phyloP scores from a whole-genome alignment of 92 coral and sea anemone genomes.

The Blastomussa wellsi region DNA sequence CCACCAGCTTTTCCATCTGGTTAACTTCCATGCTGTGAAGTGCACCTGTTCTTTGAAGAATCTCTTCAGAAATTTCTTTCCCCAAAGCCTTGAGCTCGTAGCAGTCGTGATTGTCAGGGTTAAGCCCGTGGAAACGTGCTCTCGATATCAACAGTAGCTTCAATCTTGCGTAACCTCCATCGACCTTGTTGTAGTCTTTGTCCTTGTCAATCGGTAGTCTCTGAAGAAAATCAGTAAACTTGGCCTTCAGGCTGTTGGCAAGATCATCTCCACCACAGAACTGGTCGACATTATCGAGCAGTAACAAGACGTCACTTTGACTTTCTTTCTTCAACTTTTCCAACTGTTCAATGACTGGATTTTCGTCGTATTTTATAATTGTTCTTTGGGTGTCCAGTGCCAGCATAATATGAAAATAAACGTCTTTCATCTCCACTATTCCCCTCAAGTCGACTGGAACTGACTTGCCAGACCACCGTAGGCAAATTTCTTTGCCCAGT shows the following conservation, averaged over 20 bases:
- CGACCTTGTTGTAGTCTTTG: background rate
- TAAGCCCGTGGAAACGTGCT: background rate
- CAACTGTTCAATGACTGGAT: constrained; percentile 10
- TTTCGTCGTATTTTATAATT: constrained; percentile 6
- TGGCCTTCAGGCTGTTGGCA: background rate
- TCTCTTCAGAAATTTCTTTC: constrained; percentile 2
- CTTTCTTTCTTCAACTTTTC: background rate
- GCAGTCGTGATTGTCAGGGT: background rate
- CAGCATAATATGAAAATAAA: constrained; percentile 14
- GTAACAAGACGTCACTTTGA: constrained; percentile 1
- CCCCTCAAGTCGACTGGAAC: constrained; percentile 42
- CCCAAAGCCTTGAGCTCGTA: background rate
- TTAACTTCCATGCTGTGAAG: background rate
- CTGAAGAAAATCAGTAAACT: background rate
- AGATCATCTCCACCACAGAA: constrained; percentile 16
- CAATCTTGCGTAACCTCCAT: background rate
- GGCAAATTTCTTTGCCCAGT: constrained; percentile 46
- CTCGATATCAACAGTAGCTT: constrained; percentile 12
- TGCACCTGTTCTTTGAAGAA: constrained; percentile 13
- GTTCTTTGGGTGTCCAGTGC: constrained; percentile 2
- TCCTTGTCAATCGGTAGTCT: background rate
- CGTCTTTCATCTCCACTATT: constrained; percentile 36
- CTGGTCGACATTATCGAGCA: constrained; percentile 12
- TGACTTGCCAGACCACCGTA: background rate
- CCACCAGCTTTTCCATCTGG: constrained; percentile 5